These are phyloP conservation scores for Camelus bactrianus DNA, from an alignment of 2,113 vertebrate genomes.

Conservation along the genomic window DNA sequence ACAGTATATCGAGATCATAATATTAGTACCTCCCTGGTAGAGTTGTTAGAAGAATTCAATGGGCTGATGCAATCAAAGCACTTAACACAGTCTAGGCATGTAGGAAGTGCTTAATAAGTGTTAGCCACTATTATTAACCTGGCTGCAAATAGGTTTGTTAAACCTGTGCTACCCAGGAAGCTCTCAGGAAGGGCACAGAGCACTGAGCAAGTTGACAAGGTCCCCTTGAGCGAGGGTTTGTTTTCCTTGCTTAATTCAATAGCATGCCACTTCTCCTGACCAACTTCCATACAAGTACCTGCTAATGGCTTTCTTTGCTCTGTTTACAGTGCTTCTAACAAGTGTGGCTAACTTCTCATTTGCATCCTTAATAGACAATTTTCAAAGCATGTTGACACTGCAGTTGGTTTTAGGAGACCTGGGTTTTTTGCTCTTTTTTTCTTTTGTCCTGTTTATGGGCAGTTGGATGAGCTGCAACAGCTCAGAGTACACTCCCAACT, in stretches of 20 bases:
- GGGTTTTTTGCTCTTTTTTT: neutral
- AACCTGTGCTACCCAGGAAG: neutral
- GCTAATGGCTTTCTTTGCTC: constrained; percentile 66
- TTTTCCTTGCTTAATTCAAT: constrained; percentile 60
- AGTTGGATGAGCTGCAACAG: neutral
- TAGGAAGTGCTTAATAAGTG: neutral
- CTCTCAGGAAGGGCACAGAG: neutral
- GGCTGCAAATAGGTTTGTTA: neutral
- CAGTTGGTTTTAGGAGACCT: constrained; percentile 33
- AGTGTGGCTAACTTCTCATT: constrained; percentile 63
- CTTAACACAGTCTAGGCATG: neutral
- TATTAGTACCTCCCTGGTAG: neutral
- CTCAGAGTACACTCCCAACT: neutral
- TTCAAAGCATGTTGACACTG: constrained; percentile 21
- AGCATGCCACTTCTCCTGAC: neutral
- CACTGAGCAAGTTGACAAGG: neutral
- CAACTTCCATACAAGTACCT: constrained; percentile 49
- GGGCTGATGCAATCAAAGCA: neutral
- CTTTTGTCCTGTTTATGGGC: neutral
- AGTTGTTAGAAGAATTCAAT: neutral
- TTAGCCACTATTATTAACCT: neutral
- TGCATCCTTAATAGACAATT: constrained; percentile 63
- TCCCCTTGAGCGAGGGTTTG: neutral
- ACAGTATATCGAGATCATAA: neutral
- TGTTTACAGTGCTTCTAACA: constrained; percentile 61